Percentiles rank a stretch among this genome's conserved stretches.
phyloP scores from a whole-genome alignment of 2,797 vertebrate species.

The Alexandromys oeconomus region DNA sequence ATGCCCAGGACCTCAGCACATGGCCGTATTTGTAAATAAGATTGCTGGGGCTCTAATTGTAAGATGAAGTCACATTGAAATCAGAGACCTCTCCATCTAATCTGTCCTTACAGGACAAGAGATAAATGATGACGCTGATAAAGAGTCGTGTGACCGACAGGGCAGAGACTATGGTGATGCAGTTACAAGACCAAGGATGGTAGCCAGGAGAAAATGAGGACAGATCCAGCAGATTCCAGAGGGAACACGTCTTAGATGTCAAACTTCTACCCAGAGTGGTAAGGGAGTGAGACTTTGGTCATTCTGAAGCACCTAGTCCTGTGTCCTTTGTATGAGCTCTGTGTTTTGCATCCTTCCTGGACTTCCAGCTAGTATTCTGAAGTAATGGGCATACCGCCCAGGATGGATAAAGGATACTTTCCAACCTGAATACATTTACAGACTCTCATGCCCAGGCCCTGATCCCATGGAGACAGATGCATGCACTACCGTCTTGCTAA shows the following conservation, averaged over 20 bases:
- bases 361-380: not conserved
- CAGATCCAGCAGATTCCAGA: not conserved
- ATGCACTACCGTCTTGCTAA: not conserved
- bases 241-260: not conserved
- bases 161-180: not conserved
- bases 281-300: not conserved
- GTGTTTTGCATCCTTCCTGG: not conserved
- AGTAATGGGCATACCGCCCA: not conserved
- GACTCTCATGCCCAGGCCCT: not conserved
- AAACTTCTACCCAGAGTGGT: not conserved
- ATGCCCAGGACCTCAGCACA: not conserved
- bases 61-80: not conserved
- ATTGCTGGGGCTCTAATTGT: not conserved
- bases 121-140: not conserved
- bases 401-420: not conserved
- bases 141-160: rapidly evolving
- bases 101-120: not conserved
- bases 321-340: not conserved
- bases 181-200: not conserved
- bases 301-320: not conserved
- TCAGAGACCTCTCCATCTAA: not conserved
- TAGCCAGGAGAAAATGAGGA: not conserved
- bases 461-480: not conserved
- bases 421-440: not conserved
- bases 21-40: not conserved